These are phyloP conservation scores for Solea solea DNA, from an alignment of 2,113 vertebrate species.

Conservation along the genomic window DNA sequence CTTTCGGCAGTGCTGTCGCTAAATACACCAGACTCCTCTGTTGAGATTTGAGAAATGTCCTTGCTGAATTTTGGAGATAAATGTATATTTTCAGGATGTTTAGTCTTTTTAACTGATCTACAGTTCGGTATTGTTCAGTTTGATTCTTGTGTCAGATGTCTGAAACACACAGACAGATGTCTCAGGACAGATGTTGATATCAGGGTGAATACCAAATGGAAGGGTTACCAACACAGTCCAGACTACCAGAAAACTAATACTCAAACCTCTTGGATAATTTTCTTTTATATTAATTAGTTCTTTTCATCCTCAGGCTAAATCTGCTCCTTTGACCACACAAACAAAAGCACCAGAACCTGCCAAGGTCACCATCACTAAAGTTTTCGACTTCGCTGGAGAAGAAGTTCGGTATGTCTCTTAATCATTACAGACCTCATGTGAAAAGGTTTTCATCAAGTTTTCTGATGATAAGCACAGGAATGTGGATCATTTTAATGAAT, in stretches of 20 bases:
- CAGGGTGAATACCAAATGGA: no score
- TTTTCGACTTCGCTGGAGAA: constrained; percentile 59
- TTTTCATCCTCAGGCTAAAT: constrained; percentile 65
- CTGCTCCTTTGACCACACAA: constrained; percentile 24
- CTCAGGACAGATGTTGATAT: no score
- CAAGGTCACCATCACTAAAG: constrained; percentile 45
- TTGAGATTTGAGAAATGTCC: no score
- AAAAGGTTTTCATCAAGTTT: not conserved
- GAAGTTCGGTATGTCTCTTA: constrained; percentile 86
- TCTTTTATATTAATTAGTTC: constrained; percentile 52
- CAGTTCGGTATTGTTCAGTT: no score
- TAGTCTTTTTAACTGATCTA: no score
- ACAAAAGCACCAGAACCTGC: constrained; percentile 73
- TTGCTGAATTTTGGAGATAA: no score
- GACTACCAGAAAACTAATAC: not conserved
- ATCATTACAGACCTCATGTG: not conserved
- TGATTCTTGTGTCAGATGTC: no score
- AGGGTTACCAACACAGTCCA: not conserved
- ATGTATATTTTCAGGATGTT: no score
- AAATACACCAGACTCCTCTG: no score
- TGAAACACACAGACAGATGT: no score
- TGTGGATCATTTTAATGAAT: no score
- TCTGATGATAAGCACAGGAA: not conserved
- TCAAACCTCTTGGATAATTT: not conserved
- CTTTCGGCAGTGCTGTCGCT: no score